phyloP scores from a whole-genome alignment of 2,888 invertebrate species.

The Drosophila maculinotata region DNA sequence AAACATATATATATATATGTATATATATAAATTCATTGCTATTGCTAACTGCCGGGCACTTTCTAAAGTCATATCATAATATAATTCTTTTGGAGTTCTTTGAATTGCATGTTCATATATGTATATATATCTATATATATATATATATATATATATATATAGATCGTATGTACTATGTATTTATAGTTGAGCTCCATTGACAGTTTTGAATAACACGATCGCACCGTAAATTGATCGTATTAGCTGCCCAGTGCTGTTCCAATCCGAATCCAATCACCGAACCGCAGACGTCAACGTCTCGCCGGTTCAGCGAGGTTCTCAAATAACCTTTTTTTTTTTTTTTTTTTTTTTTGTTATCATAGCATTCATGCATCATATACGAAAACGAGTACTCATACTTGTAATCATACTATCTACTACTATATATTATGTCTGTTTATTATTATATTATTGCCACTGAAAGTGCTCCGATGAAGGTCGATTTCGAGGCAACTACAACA shows the following conservation, averaged over 20 bases:
- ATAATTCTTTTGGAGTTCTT: conserved; percentile 18
- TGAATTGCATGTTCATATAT: conserved; percentile 12
- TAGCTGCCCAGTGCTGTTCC: conserved; percentile 3
- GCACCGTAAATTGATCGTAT: conserved; percentile 40
- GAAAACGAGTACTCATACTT: neutral
- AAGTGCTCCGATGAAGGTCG: conserved; percentile 43
- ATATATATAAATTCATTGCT: neutral
- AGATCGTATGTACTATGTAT: too few relatives aligned
- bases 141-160: conserved; percentile 3
- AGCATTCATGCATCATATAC: conserved; percentile 53
- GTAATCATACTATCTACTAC: conserved; percentile 24
- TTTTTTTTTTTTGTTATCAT: conserved; percentile 32
- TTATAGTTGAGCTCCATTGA: conserved; percentile 29
- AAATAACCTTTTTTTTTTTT: conserved; percentile 26
- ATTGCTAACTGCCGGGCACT: too few relatives aligned
- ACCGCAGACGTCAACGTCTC: conserved; percentile 49
- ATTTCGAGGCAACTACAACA: conserved; percentile 27
- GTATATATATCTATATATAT: neutral
- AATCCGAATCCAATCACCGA: conserved; percentile 26
- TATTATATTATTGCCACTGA: conserved; percentile 43
- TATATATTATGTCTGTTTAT: conserved; percentile 24
- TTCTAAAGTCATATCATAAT: neutral
- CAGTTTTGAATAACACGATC: conserved; percentile 41
- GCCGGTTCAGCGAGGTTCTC: conserved; percentile 31
- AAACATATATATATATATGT: neutral